Evolutionary conservation across 2,113 vertebrate genomes (phyloP).

Genomic region (Gopherus flavomarginatus): DNA sequence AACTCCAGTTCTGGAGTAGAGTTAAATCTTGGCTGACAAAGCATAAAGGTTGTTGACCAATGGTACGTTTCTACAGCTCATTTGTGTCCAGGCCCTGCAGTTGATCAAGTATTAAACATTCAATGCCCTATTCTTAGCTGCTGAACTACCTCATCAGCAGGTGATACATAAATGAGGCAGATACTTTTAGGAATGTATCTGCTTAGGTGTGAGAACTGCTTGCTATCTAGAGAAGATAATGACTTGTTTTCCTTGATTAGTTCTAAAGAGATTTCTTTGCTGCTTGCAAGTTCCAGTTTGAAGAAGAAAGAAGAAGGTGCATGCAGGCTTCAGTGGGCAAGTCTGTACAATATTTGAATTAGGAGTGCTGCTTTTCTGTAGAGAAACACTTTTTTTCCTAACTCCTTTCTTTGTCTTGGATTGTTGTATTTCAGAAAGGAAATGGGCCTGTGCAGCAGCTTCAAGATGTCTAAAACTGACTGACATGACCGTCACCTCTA

Average conservation of each 20-base stretch:
- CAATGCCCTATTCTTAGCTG: neutral
- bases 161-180: too few relatives aligned
- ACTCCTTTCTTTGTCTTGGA: neutral
- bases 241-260: neutral
- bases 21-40: neutral
- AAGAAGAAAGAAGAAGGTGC: neutral
- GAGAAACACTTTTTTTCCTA: neutral
- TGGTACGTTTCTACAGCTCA: neutral
- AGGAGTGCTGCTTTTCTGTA: neutral
- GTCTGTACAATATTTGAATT: neutral
- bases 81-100: neutral
- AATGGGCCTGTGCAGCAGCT: neutral
- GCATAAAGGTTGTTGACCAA: neutral
- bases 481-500: neutral
- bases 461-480: neutral
- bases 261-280: neutral
- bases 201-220: neutral
- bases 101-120: neutral
- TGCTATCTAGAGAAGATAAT: neutral
- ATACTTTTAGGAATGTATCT: neutral
- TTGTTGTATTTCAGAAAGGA: neutral
- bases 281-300: neutral
- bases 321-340: neutral
- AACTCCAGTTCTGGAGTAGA: neutral
- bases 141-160: neutral